Evolutionary conservation across 2,888 invertebrate genomes (phyloP).

Genomic region (Margaritifera margaritifera): DNA sequence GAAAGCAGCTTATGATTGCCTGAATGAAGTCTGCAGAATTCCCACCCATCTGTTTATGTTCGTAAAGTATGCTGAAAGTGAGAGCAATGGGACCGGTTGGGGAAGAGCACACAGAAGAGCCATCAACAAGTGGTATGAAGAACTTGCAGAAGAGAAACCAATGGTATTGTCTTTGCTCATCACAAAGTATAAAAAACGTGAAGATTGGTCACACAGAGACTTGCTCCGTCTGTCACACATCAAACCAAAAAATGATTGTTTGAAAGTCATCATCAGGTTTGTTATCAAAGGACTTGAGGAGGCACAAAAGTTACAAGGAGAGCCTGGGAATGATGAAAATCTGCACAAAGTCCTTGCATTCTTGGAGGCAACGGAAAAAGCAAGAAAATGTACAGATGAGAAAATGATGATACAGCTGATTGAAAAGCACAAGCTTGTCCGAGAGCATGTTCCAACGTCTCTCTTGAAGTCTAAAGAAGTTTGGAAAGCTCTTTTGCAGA

Average conservation of each 20-base stretch:
- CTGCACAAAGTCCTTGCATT: conserved; percentile 44
- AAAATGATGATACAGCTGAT: conserved; percentile 53
- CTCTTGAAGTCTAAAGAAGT: conserved; percentile 80
- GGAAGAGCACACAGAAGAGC: conserved; percentile 80
- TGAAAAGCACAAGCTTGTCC: conserved; percentile 75
- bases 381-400: conserved; percentile 50
- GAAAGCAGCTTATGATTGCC: conserved; percentile 76
- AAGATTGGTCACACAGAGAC: conserved; percentile 83
- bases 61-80: conserved; percentile 77
- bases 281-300: conserved; percentile 52
- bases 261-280: conserved; percentile 46
- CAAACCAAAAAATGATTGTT: conserved; percentile 37
- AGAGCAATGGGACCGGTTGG: conserved; percentile 75
- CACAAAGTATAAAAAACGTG: conserved; percentile 78
- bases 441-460: conserved; percentile 82
- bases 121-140: conserved; percentile 79
- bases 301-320: conserved; percentile 37
- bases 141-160: conserved; percentile 17
- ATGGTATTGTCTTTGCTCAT: conserved; percentile 79
- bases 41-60: conserved; percentile 81
- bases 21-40: conserved; percentile 77
- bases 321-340: conserved; percentile 19
- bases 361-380: conserved; percentile 60
- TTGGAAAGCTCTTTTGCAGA: conserved; percentile 70
- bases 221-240: conserved; percentile 74